Base-by-base conservation (phyloP, 1,140 invertebrate genomes). In the Trichonephila clavata region DNA sequence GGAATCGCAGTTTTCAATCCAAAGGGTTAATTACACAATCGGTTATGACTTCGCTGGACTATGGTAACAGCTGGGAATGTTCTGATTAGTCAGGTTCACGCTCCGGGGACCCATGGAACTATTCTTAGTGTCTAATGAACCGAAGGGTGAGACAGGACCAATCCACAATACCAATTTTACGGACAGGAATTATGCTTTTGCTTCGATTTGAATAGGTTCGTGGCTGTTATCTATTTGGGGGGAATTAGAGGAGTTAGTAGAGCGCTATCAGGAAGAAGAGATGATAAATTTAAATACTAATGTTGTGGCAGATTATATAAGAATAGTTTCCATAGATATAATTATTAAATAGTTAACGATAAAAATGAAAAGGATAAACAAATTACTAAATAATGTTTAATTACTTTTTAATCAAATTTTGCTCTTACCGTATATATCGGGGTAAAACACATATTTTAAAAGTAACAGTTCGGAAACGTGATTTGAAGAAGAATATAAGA, bases 31-130 rank as follows among this genome's bases (percentile, higher is more conserved):
- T 84, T 92, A 92, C n/a, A 83, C 77, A 57, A 83, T 84, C 77
- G 80, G 77, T 92, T 84, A 92, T 65, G 60, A 84, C 57, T 68
- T 50, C 43, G 50, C 68, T n/a, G 71, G 68, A 24, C 27, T 21
- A 50, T 63, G 57, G 90, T 24, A 83, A 84, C 90, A 92, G 90
- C 90, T 68, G 90, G 57, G 90, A 57, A 92, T 92, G 90, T 65
- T 39, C 59, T 84, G 90, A 92, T 92, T 92, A 92, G 90, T 84
- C 81, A 24, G 10, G 39, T 50, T n/a, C 61, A 71, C 18, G 63
- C 27, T 32, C 59, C 14, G n/a, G 24, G 27, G 27, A 60, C 57
- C 59, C 59, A 13, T 5, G 7, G 57, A 60, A 21, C 24, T 86
- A 59, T 86, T 61, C 57, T 61, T 86, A 59, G 59, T 60, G 43